These are phyloP conservation scores for Helicoverpa zea DNA, from an alignment of 1,140 invertebrate genomes.

Conservation along the genomic window DNA sequence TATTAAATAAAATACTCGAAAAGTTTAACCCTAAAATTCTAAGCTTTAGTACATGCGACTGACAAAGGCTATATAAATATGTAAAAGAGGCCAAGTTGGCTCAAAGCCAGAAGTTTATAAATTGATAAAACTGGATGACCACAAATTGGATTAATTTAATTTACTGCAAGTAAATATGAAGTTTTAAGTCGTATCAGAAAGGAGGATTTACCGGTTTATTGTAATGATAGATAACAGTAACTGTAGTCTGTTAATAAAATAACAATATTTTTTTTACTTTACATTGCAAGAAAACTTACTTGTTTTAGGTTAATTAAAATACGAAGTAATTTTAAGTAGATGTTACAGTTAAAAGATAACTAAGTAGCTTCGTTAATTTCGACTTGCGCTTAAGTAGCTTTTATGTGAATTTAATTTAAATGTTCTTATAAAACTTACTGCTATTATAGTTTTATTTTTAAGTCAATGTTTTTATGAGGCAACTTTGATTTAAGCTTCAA, in stretches of 20 bases:
- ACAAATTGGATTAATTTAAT: slow-evolving; percentile 29
- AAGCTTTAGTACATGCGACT: background rate
- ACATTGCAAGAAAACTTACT: background rate
- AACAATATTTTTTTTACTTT: too few relatives aligned
- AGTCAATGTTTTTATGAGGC: background rate
- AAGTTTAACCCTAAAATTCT: slow-evolving; percentile 8
- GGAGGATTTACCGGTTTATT: too few relatives aligned
- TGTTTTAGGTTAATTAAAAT: background rate
- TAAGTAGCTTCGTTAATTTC: background rate
- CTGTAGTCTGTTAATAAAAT: too few relatives aligned
- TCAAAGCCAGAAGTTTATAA: slow-evolving; percentile 31
- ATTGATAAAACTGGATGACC: slow-evolving; percentile 15
- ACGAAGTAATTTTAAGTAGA: background rate
- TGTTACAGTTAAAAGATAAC: background rate
- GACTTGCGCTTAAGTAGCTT: slow-evolving; percentile 6
- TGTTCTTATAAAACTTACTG: background rate
- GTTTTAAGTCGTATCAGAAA: background rate
- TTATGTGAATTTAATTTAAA: slow-evolving; percentile 28
- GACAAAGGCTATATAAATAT: slow-evolving; percentile 23
- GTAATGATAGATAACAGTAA: too few relatives aligned
- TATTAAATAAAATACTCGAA: slow-evolving; percentile 4
- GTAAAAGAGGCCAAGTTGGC: slow-evolving; percentile 26
- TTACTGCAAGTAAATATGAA: background rate
- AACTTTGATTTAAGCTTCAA: background rate
- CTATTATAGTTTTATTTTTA: background rate